Evolutionary conservation across 30 jellyfish, hydroid and myxozoan species (phyloP).

Genomic region (Turritopsis dohrnii): DNA sequence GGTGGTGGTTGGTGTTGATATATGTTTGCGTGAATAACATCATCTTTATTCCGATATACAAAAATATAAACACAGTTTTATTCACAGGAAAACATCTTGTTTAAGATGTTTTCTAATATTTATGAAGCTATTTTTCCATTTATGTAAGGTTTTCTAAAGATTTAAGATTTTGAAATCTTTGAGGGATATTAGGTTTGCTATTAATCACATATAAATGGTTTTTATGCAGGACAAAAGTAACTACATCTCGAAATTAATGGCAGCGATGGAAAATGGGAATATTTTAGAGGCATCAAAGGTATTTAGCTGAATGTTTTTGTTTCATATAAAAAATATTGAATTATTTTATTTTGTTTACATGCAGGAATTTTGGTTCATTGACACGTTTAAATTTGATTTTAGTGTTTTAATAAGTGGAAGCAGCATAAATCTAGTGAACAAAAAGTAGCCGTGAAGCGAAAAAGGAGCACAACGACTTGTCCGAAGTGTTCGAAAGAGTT

Average conservation of each 20-base stretch:
- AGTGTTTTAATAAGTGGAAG: neutral
- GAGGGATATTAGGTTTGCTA: neutral
- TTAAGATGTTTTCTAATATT: too few species aligned
- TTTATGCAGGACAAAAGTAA: neutral
- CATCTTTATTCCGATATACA: too few species aligned
- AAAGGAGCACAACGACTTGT: neutral
- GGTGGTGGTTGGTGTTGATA: too few species aligned
- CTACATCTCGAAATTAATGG: neutral
- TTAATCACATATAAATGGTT: neutral
- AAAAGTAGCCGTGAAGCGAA: neutral
- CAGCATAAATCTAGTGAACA: neutral
- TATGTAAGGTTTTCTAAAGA: neutral
- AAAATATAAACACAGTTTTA: too few species aligned
- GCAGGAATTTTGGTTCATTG: too few species aligned
- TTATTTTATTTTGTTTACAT: neutral
- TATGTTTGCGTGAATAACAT: too few species aligned
- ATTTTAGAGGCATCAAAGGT: neutral
- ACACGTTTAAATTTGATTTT: neutral
- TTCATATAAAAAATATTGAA: neutral
- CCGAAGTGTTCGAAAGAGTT: neutral
- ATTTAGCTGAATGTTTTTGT: neutral
- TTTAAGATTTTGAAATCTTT: neutral
- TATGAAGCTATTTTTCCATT: too few species aligned
- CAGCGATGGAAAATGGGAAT: neutral
- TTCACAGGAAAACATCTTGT: too few species aligned